Conservation (phyloP, 2,888 invertebrate species). For the Fragum sueziense region DNA sequence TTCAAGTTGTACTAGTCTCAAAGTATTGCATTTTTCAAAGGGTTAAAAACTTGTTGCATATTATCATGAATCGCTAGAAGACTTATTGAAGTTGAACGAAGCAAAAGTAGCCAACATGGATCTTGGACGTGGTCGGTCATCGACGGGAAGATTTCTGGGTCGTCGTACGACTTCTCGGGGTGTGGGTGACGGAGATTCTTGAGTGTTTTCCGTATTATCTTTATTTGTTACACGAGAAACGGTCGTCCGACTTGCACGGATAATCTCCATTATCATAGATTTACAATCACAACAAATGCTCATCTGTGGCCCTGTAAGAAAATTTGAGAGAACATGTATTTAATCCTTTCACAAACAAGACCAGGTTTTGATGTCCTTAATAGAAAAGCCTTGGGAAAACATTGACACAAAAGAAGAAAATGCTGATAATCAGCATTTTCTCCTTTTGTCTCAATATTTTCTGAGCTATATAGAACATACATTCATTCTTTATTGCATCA, state of each 20-base stretch:
- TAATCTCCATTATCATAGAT: slow-evolving; percentile 96
- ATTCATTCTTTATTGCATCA: no score
- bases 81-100: slow-evolving; percentile 47
- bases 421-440: neutral
- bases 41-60: neutral
- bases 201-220: neutral
- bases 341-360: no score
- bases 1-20: no score
- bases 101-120: slow-evolving; percentile 55
- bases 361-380: no score
- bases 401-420: no score
- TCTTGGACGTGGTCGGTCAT: slow-evolving; percentile 46
- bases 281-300: slow-evolving; percentile 97
- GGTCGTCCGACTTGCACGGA: slow-evolving; percentile 90
- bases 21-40: no score
- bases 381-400: no score
- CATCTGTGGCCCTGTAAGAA: slow-evolving; percentile 89
- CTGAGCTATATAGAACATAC: neutral
- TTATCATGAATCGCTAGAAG: slow-evolving; percentile 41
- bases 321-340: neutral
- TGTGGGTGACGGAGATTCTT: neutral
- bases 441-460: neutral
- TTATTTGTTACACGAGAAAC: slow-evolving; percentile 70
- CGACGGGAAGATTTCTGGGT: slow-evolving; percentile 39
- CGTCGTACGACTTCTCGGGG: slow-evolving; percentile 15